Conservation (phyloP, 2,888 invertebrate species). For the Desoria tigrina region DNA sequence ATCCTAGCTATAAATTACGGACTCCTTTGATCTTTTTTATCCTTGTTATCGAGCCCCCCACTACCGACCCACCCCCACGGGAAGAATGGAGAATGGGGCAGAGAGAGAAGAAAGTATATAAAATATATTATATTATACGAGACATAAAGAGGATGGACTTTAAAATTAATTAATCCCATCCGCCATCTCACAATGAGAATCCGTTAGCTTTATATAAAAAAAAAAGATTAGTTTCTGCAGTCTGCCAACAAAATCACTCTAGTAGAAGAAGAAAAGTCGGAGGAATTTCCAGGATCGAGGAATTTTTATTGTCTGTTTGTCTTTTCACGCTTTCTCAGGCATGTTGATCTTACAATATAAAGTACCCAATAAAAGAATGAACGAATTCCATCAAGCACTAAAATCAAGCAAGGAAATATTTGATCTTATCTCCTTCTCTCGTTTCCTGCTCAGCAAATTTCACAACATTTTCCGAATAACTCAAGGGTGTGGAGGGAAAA, state of each 20-base stretch:
- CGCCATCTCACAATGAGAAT: too few relatives aligned
- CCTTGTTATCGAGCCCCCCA: background rate
- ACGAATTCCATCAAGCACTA: conserved; percentile 10
- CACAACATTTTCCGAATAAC: background rate
- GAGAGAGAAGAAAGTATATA: too few relatives aligned
- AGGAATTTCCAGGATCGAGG: conserved; percentile 14
- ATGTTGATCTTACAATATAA: conserved; percentile 13
- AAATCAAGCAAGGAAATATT: conserved; percentile 6
- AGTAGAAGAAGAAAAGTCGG: background rate
- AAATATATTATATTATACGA: too few relatives aligned
- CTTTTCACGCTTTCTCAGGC: conserved; percentile 13
- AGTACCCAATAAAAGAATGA: conserved; percentile 19
- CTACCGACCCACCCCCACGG: background rate
- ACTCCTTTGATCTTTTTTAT: background rate
- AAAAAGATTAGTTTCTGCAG: too few relatives aligned
- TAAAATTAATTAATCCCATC: too few relatives aligned
- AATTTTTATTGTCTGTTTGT: conserved; percentile 20
- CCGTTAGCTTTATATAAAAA: too few relatives aligned
- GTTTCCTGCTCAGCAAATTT: background rate
- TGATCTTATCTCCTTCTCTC: conserved; percentile 10
- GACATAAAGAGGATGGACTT: too few relatives aligned
- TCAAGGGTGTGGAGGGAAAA: background rate
- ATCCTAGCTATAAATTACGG: conserved; percentile 2
- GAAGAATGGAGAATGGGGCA: too few relatives aligned
- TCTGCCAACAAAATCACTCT: too few relatives aligned